Percentiles rank a stretch among this genome's conserved stretches.
These are phyloP conservation scores for Pelecanus crispus DNA, from an alignment of 2,113 vertebrate species.

Conservation along the genomic window DNA sequence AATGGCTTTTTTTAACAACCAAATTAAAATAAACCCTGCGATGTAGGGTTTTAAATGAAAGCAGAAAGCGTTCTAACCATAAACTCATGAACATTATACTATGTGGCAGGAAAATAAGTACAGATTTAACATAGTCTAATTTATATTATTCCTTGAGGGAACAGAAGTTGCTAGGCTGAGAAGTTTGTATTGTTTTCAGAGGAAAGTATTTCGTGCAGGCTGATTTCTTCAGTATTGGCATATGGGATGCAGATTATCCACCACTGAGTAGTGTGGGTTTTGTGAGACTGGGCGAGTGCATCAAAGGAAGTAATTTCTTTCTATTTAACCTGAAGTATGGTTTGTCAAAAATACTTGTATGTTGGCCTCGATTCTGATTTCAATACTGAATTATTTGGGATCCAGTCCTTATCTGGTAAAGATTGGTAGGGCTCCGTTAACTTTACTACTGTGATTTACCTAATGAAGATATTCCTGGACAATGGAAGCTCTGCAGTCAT, in stretches of 20 bases:
- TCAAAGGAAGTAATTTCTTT: background rate
- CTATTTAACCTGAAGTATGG: background rate
- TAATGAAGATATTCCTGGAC: background rate
- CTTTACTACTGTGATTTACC: background rate
- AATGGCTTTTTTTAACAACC: background rate
- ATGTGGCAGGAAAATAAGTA: background rate
- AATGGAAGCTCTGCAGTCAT: accelerated
- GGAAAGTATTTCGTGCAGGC: background rate
- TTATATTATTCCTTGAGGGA: background rate
- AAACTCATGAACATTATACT: background rate
- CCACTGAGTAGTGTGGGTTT: accelerated
- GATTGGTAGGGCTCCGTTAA: background rate
- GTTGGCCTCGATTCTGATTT: background rate
- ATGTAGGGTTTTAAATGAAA: background rate
- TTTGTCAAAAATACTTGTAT: background rate
- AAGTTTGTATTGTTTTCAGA: background rate
- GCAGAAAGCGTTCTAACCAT: background rate
- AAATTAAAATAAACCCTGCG: background rate
- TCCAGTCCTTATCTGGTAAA: background rate
- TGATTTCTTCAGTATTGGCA: background rate
- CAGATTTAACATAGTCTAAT: background rate
- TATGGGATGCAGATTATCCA: background rate
- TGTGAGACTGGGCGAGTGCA: background rate
- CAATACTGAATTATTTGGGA: background rate
- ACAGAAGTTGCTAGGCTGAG: background rate